Conservation (phyloP, 2,888 invertebrate genomes). For the Eudemis profundana region DNA sequence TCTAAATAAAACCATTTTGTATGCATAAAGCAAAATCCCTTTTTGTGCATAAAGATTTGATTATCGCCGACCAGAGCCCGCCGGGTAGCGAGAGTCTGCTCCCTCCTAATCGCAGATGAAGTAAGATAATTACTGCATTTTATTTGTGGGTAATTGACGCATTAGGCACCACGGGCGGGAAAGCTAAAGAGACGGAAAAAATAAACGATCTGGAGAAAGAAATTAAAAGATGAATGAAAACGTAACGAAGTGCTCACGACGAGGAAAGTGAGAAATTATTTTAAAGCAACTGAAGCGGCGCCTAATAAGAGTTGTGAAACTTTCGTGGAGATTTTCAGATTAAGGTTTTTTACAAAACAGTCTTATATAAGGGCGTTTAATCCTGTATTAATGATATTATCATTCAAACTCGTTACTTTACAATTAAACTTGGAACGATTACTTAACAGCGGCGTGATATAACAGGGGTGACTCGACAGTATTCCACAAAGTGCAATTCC, state of each 20-base stretch:
- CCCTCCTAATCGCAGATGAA: constrained; percentile 7
- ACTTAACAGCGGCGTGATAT: constrained; percentile 19
- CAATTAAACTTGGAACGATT: constrained; percentile 29
- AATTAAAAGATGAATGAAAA: constrained; percentile 74
- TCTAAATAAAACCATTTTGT: constrained; percentile 33
- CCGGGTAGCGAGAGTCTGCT: neutral
- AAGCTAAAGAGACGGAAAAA: constrained; percentile 61
- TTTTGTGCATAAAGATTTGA: constrained; percentile 34
- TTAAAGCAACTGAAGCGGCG: constrained; percentile 68
- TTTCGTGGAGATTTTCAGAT: constrained; percentile 69
- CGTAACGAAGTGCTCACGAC: constrained; percentile 68
- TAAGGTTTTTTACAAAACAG: constrained; percentile 54
- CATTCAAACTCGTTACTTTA: constrained; percentile 19
- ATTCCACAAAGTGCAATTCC: constrained; percentile 25
- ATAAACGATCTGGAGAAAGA: constrained; percentile 65
- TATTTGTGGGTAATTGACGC: constrained; percentile 57
- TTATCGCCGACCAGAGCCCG: constrained; percentile 8
- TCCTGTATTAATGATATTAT: constrained; percentile 6
- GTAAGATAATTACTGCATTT: constrained; percentile 29
- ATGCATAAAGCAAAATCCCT: constrained; percentile 26
- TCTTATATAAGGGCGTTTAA: constrained; percentile 19
- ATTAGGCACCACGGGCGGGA: constrained; percentile 59
- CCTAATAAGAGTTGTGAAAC: constrained; percentile 68
- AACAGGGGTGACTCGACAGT: neutral
- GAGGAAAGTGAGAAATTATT: constrained; percentile 73